Percentiles rank a stretch among this genome's conserved stretches.
Evolutionary conservation across 1,140 invertebrate species (phyloP).

Genomic region (Belonocnema kinseyi): DNA sequence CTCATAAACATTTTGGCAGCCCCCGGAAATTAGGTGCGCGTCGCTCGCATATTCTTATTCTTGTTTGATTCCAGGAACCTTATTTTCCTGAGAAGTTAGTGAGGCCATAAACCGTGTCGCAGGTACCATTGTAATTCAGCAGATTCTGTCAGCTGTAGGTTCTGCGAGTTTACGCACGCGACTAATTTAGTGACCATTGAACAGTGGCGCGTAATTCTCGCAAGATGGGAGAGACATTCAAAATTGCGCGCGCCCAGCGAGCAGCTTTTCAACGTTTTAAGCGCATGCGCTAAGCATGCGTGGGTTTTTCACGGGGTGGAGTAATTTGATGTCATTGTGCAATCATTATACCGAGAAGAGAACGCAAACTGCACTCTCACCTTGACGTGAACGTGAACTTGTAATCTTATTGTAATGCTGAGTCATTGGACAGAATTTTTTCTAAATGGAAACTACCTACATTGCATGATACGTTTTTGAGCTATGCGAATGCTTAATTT

Average conservation of each 20-base stretch:
- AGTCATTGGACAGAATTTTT: slow-evolving; percentile 45
- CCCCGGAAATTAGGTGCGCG: slow-evolving; percentile 18
- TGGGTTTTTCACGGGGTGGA: slow-evolving; percentile 41
- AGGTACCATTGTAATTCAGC: slow-evolving; percentile 41
- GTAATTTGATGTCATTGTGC: slow-evolving; percentile 56
- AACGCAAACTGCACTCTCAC: slow-evolving; percentile 44
- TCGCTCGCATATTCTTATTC: background rate
- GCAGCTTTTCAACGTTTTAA: slow-evolving; percentile 11
- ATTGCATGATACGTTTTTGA: slow-evolving; percentile 18
- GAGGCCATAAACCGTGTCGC: slow-evolving; percentile 18
- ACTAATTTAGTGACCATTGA: slow-evolving; percentile 51
- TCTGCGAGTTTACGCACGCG: slow-evolving; percentile 46
- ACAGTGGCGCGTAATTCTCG: slow-evolving; percentile 48
- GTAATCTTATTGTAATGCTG: slow-evolving; percentile 50
- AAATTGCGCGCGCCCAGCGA: slow-evolving; percentile 45
- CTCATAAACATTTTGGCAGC: slow-evolving; percentile 28
- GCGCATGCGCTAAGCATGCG: slow-evolving; percentile 31
- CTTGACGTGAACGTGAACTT: slow-evolving; percentile 40
- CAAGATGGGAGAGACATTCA: slow-evolving; percentile 17
- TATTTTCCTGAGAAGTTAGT: slow-evolving; percentile 4
- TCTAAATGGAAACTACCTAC: slow-evolving; percentile 15
- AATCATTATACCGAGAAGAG: slow-evolving; percentile 51
- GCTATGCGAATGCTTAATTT: slow-evolving; percentile 26
- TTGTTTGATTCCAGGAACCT: slow-evolving; percentile 18
- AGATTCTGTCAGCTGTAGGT: slow-evolving; percentile 36